Conservation (phyloP, 2,888 invertebrate species). For the Xestia xanthographa region DNA sequence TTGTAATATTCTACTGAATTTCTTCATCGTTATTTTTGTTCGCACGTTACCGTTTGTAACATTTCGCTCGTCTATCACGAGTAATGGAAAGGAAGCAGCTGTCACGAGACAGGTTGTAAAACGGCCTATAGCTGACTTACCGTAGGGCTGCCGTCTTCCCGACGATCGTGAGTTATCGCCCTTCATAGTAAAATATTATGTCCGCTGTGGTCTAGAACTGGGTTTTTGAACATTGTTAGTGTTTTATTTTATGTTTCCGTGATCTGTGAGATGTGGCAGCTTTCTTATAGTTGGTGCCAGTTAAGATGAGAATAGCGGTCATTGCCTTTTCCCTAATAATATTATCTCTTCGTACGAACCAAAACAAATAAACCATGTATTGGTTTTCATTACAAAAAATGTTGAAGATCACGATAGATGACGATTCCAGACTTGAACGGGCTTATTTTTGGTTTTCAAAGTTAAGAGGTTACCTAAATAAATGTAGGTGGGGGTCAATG, state of each 20-base stretch:
- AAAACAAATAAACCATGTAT: too few relatives aligned
- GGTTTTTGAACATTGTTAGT: constrained; percentile 38
- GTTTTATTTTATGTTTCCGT: constrained; percentile 48
- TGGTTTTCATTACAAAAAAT: too few relatives aligned
- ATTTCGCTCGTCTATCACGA: constrained; percentile 62
- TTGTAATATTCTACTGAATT: constrained; percentile 18
- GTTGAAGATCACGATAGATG: too few relatives aligned
- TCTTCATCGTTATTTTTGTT: constrained; percentile 47
- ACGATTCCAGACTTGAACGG: too few relatives aligned
- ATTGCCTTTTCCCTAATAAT: too few relatives aligned
- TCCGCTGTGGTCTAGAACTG: constrained; percentile 45
- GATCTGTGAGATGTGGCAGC: background rate
- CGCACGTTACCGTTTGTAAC: constrained; percentile 55
- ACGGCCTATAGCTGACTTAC: constrained; percentile 51
- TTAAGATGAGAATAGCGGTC: too few relatives aligned
- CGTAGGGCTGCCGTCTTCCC: constrained; percentile 54
- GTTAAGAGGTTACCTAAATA: too few relatives aligned
- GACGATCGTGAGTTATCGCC: constrained; percentile 49
- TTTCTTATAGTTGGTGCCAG: too few relatives aligned
- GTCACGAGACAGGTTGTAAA: constrained; percentile 75
- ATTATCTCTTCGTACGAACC: too few relatives aligned
- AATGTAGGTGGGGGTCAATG: too few relatives aligned
- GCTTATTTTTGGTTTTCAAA: too few relatives aligned
- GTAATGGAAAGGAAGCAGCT: constrained; percentile 77
- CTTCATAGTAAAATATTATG: constrained; percentile 61